phyloP scores from a whole-genome alignment of 2,113 vertebrate species.

The Microtus richardsoni region DNA sequence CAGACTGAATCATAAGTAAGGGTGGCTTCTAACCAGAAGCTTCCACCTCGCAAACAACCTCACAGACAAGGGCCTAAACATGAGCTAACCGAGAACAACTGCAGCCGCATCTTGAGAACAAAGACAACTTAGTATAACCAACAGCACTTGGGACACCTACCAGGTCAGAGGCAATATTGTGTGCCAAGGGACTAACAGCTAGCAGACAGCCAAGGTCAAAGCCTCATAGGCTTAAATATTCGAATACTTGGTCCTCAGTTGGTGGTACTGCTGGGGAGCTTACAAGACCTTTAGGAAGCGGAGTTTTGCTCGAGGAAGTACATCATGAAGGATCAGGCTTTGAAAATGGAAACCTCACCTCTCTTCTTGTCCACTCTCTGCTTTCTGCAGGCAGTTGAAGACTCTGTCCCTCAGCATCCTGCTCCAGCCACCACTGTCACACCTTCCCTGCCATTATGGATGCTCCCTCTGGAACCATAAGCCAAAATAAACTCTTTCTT shows the following conservation, averaged over 20 bases:
- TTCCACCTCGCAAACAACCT: neutral
- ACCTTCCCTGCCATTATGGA: neutral
- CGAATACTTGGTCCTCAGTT: neutral
- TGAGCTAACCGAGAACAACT: neutral
- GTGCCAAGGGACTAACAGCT: neutral
- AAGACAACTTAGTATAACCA: neutral
- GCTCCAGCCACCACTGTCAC: neutral
- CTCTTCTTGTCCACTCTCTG: neutral
- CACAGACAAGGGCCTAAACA: neutral
- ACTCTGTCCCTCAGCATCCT: neutral
- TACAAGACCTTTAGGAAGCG: neutral
- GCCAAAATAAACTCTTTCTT: neutral
- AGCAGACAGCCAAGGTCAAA: neutral
- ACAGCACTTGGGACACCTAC: neutral
- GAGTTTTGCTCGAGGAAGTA: neutral
- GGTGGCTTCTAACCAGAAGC: neutral
- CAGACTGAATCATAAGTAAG: neutral
- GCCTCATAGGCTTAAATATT: neutral
- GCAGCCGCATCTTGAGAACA: neutral
- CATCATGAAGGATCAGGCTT: neutral
- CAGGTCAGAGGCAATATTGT: neutral
- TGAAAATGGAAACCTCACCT: neutral
- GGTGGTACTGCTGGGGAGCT: neutral
- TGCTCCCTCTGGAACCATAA: neutral
- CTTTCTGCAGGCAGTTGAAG: neutral